These are phyloP conservation scores for Ameiurus melas DNA, from an alignment of 2,113 vertebrate species.

Conservation along the genomic window DNA sequence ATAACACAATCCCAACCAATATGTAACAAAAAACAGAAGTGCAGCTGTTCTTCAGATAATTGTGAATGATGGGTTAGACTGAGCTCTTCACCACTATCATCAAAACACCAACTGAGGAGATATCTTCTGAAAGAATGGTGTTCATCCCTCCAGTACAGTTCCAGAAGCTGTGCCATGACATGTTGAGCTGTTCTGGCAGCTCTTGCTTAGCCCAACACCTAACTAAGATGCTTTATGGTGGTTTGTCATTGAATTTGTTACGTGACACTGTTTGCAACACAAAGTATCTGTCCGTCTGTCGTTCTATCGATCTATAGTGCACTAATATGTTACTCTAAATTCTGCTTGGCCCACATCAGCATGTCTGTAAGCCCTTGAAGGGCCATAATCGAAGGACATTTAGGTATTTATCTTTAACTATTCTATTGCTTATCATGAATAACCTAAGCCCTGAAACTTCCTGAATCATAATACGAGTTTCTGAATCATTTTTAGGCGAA, in stretches of 20 bases:
- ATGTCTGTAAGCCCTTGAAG: background rate
- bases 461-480: too few species aligned
- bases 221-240: background rate
- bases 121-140: background rate
- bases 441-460: background rate
- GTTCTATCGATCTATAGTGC: background rate
- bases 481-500: background rate
- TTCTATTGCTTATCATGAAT: background rate
- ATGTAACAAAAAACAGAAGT: background rate
- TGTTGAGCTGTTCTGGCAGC: background rate
- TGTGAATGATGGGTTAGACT: background rate
- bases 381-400: background rate
- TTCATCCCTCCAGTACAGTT: background rate
- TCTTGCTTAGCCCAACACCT: too few species aligned
- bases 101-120: background rate
- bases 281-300: background rate
- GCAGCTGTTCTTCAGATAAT: background rate
- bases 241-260: background rate
- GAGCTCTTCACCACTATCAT: background rate
- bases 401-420: background rate
- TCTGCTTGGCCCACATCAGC: background rate
- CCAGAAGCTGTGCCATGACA: background rate
- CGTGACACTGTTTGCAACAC: background rate
- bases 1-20: too few species aligned
- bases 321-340: background rate